A percentile compares a stretch with the other conserved stretches of the same genome.
Conservation (phyloP, 2,888 invertebrate genomes). For the Pristionchus maxplancki region DNA sequence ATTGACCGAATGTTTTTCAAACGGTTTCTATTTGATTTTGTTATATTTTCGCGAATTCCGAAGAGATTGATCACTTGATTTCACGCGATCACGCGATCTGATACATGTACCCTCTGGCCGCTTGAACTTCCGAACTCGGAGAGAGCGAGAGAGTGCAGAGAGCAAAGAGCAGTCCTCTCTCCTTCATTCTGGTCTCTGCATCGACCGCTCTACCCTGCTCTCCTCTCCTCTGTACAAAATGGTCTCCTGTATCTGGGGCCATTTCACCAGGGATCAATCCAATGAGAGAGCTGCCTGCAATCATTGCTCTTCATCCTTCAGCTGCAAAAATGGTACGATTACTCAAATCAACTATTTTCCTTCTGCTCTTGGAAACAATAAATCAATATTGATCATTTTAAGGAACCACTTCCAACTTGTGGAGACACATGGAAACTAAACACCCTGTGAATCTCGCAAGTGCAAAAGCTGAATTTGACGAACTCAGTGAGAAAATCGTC, state of each 20-base stretch:
- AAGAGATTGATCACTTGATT: too few species aligned
- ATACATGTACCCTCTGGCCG: too few species aligned
- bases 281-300: background rate
- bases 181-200: background rate
- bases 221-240: background rate
- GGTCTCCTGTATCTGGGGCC: background rate
- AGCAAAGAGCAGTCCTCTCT: too few species aligned
- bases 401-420: slow-evolving; percentile 22
- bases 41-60: too few species aligned
- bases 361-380: background rate
- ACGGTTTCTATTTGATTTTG: too few species aligned
- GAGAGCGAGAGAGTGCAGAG: too few species aligned
- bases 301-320: background rate
- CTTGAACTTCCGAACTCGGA: too few species aligned
- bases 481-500: background rate
- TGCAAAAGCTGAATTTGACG: background rate
- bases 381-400: background rate
- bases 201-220: background rate
- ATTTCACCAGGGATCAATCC: background rate
- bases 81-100: too few species aligned
- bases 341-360: background rate
- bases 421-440: background rate
- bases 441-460: background rate
- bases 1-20: too few species aligned
- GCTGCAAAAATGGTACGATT: background rate